Evolutionary conservation across 1,140 invertebrate genomes (phyloP).

Genomic region (Drosophila melanogaster): Release_6_plus_ISO1_MT NC_004354.4:17852501-17853000

Average conservation of each 20-base stretch:
- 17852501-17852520: constrained; percentile 63
- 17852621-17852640: background rate
- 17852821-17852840: too few species aligned
- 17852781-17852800: too few species aligned
- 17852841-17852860: too few species aligned
- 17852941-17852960: constrained; percentile 14
- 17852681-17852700: too few species aligned
- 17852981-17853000: background rate
- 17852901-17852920: background rate
- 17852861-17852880: too few species aligned
- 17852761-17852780: too few species aligned
- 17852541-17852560: constrained; percentile 52
- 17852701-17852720: too few species aligned
- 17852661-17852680: too few species aligned
- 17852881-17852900: too few species aligned
- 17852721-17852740: too few species aligned
- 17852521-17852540: constrained; percentile 60
- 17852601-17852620: constrained; percentile 3
- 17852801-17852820: too few species aligned
- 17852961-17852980: constrained; percentile 13
- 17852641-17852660: background rate
- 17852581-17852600: constrained; percentile 3
- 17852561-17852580: constrained; percentile 57
- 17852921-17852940: background rate
- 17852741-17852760: too few species aligned